Conservation (phyloP, 2,888 invertebrate species). For the Dicranocentrus wangi region DNA sequence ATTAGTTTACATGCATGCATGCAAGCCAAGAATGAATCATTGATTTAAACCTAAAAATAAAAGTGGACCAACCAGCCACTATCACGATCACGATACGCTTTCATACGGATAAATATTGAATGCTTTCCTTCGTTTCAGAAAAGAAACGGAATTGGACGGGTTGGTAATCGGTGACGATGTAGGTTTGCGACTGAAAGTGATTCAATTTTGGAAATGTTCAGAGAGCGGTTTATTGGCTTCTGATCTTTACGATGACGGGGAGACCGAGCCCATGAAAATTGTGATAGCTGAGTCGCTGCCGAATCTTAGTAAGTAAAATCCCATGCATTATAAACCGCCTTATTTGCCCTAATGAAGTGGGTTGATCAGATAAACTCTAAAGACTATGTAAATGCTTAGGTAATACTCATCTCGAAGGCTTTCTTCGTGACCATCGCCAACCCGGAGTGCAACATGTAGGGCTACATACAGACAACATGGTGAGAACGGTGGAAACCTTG, state of each 20-base stretch:
- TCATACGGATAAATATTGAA: background rate
- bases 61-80: background rate
- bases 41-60: slow-evolving; percentile 14
- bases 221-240: slow-evolving; percentile 74
- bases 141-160: slow-evolving; percentile 75
- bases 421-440: slow-evolving; percentile 75
- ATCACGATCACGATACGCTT: background rate
- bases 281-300: slow-evolving; percentile 76
- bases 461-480: slow-evolving; percentile 74
- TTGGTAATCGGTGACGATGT: slow-evolving; percentile 75
- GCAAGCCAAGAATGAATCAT: background rate
- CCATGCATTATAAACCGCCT: no score
- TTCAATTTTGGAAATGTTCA: slow-evolving; percentile 76
- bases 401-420: slow-evolving; percentile 76
- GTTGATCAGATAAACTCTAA: no score
- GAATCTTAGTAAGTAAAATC: slow-evolving; percentile 73
- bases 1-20: background rate
- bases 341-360: no score
- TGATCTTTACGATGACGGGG: slow-evolving; percentile 41
- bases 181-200: slow-evolving; percentile 75
- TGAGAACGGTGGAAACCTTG: slow-evolving; percentile 74
- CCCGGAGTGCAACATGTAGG: slow-evolving; percentile 77
- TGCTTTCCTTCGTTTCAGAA: slow-evolving; percentile 71
- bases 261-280: slow-evolving; percentile 74
- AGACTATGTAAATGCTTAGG: no score